Evolutionary conservation across 1,140 invertebrate species (phyloP), one percentile per base, ranked within the genome.

Genomic region (Lepidurus apus): DNA sequence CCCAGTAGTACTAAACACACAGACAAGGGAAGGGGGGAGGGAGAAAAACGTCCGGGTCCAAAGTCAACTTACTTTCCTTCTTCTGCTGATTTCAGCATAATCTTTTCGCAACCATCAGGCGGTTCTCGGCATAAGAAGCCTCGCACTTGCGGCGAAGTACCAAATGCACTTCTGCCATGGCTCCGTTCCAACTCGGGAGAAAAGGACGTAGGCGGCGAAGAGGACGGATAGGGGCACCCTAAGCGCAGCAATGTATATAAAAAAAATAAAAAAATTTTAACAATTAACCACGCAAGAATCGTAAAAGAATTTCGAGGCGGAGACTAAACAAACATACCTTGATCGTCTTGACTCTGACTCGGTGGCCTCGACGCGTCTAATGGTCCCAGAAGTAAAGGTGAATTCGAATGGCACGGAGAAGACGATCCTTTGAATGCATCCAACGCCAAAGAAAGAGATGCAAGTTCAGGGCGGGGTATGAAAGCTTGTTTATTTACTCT

Each of bases 31-130:
- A 43, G 75, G 65, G 21, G 77, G 10, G 42, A 75, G 65, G 24
- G 43, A 53, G 26, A 26, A 74, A n/a, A 78, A 13, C 43, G 34
- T 42, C 53, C 13, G 53, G 53, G 9, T 65, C 17, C 24, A 13
- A 21, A 17, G 26, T 42, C 43, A 73, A 80, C 82, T 83, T 85
- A 90, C 89, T 88, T 89, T 83, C 85, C 85, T 85, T 90, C 89
- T 83, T 90, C 89, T 81, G 87, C 86, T 83, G 89, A 89, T 86
- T 91, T 92, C 77, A 91, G 84, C 84, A 89, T 89, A 81, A 90
- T 84, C 86, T 92, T 92, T 87, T 95, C 93, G 89, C 93, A 95
- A 83, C 93, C 93, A 89, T 94, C 93, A 42, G 93, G 93, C 78
- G 93, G 93, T 86, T 94, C 92, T 80, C 93, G 87, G 44, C 93